A percentile compares a stretch with the other conserved stretches of the same genome.
Evolutionary conservation across 2,113 vertebrate species (phyloP).

Genomic region (Nymphicus hollandicus): DNA sequence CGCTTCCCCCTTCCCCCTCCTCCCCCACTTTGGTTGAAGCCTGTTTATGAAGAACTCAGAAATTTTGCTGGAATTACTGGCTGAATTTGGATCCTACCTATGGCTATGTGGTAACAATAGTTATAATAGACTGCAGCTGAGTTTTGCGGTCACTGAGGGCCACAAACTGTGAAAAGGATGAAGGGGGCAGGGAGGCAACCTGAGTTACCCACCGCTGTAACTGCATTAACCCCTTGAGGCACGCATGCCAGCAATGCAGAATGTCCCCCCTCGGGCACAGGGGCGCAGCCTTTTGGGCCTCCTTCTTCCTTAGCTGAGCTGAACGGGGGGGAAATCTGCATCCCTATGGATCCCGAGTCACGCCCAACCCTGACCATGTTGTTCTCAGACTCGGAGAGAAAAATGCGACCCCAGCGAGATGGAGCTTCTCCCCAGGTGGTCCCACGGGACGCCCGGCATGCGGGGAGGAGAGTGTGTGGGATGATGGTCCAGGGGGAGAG

Average conservation of each 20-base stretch:
- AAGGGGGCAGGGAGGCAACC: neutral
- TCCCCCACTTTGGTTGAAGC: neutral
- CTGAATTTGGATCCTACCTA: neutral
- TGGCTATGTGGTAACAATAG: accelerated
- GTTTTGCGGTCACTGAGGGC: neutral
- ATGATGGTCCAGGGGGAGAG: accelerated
- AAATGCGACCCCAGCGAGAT: accelerated
- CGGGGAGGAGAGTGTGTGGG: accelerated
- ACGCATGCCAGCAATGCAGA: accelerated
- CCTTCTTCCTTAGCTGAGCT: neutral
- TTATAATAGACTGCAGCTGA: neutral
- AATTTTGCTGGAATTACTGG: neutral
- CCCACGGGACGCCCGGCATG: accelerated
- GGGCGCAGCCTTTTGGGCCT: neutral
- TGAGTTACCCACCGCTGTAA: accelerated
- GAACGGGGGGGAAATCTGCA: neutral
- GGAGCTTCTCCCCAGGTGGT: neutral
- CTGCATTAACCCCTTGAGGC: neutral
- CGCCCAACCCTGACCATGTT: neutral
- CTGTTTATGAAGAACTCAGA: neutral
- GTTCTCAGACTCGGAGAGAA: neutral
- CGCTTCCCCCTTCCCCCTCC: neutral
- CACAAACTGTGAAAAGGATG: neutral
- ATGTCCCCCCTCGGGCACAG: neutral
- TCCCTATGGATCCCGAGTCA: accelerated